A percentile compares a stretch with the other conserved stretches of the same genome.
Evolutionary conservation across 2,113 vertebrate genomes (phyloP).

Genomic region (Entelurus aequoreus): DNA sequence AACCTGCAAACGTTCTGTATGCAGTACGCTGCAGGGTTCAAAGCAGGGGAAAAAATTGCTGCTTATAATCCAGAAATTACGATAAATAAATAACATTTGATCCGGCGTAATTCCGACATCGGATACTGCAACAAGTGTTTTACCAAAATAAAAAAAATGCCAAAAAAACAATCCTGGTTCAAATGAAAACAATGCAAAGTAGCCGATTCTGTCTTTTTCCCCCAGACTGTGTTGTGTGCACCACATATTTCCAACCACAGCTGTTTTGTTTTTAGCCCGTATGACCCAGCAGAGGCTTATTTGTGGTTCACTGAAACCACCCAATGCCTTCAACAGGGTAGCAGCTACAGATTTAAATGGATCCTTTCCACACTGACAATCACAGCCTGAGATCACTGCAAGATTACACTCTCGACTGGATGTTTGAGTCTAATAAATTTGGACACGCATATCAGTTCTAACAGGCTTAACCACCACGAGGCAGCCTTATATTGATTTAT

Average conservation of each 20-base stretch:
- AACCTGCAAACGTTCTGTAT: no score
- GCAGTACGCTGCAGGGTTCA: no score
- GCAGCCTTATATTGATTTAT: conserved; percentile 27
- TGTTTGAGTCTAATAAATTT: conserved; percentile 33
- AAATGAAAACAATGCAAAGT: not conserved
- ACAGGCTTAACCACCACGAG: conserved; percentile 20
- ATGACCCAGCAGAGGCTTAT: conserved; percentile 25
- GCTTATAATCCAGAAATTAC: no score
- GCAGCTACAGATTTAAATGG: conserved; percentile 35
- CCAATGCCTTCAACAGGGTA: conserved; percentile 15
- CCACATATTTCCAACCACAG: conserved; percentile 36
- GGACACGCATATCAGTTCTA: conserved; percentile 25
- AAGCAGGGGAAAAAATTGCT: no score
- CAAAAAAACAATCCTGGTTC: not conserved
- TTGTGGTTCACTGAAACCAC: conserved; percentile 28
- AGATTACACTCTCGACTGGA: conserved; percentile 28
- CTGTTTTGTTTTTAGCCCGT: conserved; percentile 31
- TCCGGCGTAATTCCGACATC: no score
- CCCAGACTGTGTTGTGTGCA: not conserved
- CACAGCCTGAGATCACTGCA: conserved; percentile 30
- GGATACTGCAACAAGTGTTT: no score
- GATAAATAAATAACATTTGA: no score
- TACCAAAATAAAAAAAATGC: not conserved
- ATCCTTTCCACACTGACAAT: conserved; percentile 48
- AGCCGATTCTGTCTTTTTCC: not conserved